Base-by-base conservation (phyloP, 1,140 invertebrate genomes). In the Sycophaga agraensis region DNA sequence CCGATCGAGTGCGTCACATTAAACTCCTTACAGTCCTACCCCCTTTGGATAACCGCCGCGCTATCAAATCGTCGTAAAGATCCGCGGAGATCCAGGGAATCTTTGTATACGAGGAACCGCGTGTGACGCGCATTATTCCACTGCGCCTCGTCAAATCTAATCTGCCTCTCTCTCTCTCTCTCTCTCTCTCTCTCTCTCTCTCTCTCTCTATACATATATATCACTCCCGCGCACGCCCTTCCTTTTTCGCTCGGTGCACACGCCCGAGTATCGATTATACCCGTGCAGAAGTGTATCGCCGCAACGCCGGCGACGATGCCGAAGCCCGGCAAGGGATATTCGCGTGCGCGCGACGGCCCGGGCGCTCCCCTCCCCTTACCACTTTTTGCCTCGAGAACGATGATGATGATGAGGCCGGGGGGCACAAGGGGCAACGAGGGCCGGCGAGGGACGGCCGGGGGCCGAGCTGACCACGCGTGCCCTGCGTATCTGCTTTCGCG, bases 231-330 rank as follows among this genome's bases (percentile, higher is more conserved):
- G 12, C 42, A 17, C 1, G 28, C n/a, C 14, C 14, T 55, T 53
- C 24, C 42, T 1, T 53, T 55, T 37, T 3, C 26, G 16, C 40
- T 42, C 16, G 5, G 4, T n/a, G n/a, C n/a, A 37, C 45, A 26
- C 24, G 26, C 21, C 4, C 5, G 6, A 62, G 50, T 54, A 63
- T 63, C 55, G 62, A 63, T 63, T 63, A 59, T n/a, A n/a, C 46
- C 22, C n/a, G n/a, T n/a, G n/a, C 12, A 6, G 35, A n/a, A 31
- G 59, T 65, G 31, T 51, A 57, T 65, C 58, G 17, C 12, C 22
- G 17, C 7, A n/a, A n/a, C 48, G 28, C 26, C 22, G 24, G n/a
- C n/a, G n/a, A n/a, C n/a, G n/a, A n/a, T n/a, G n/a, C n/a, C n/a
- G 53, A 62, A 48, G 51, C 50, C 59, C 24, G 28, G 26, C 34